Percentiles rank a stretch among this genome's conserved stretches.
These are phyloP conservation scores for Poeciliopsis occidentalis DNA, from an alignment of 2,113 vertebrate genomes.

Conservation along the genomic window DNA sequence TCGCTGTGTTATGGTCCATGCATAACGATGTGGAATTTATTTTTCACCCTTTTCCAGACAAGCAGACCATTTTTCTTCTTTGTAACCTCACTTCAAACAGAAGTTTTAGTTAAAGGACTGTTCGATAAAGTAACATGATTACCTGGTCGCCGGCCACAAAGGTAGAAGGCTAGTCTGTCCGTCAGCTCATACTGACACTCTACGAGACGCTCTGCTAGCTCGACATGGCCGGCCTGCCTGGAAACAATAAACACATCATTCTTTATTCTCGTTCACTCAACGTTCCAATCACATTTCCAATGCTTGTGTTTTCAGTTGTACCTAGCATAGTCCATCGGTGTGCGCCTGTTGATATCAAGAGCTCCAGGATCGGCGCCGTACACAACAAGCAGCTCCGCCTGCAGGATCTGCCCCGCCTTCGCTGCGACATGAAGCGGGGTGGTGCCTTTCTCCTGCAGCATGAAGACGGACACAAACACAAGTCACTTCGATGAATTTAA, in stretches of 20 bases:
- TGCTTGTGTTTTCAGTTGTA: slow-evolving; percentile 61
- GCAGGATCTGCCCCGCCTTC: slow-evolving; percentile 94
- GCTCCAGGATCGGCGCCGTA: slow-evolving; percentile 96
- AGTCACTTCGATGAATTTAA: slow-evolving; percentile 13
- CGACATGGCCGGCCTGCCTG: slow-evolving; percentile 96
- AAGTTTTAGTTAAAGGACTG: too few species aligned
- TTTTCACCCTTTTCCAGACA: too few species aligned
- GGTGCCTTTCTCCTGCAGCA: slow-evolving; percentile 91
- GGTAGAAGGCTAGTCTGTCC: slow-evolving; percentile 95
- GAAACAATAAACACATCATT: slow-evolving; percentile 34
- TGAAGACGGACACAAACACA: slow-evolving; percentile 11
- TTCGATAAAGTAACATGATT: slow-evolving; percentile 41
- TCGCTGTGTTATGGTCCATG: too few species aligned
- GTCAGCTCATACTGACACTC: slow-evolving; percentile 99
- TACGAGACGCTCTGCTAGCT: slow-evolving; percentile 93
- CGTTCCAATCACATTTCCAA: too few species aligned
- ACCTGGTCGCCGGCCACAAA: slow-evolving; percentile 96
- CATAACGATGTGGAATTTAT: too few species aligned
- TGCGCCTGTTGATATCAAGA: slow-evolving; percentile 92
- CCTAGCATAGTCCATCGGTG: slow-evolving; percentile 97
- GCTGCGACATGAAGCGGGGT: slow-evolving; percentile 95
- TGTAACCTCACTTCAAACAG: too few species aligned
- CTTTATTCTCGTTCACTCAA: neutral
- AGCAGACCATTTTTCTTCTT: too few species aligned
- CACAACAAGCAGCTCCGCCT: slow-evolving; percentile 94